phyloP scores from a whole-genome alignment of 2,797 vertebrate species.

The Nasua narica region DNA sequence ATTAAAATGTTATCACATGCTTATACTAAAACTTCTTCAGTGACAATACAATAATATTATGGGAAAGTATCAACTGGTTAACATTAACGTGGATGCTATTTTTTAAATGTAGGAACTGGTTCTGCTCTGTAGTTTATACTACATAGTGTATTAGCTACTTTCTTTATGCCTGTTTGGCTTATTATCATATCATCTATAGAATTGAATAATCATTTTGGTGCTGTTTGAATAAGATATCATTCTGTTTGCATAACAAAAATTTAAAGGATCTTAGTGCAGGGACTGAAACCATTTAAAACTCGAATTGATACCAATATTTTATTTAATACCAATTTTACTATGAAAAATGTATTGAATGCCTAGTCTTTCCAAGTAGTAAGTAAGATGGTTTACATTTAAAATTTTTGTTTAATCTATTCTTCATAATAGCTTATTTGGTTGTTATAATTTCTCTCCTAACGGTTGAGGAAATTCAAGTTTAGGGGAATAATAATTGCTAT shows the following conservation, averaged over 20 bases:
- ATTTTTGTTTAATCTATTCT: not conserved
- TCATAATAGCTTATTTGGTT: not conserved
- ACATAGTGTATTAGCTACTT: not conserved
- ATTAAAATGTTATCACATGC: not conserved
- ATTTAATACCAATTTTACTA: not conserved
- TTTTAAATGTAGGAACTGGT: not conserved
- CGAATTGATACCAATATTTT: not conserved
- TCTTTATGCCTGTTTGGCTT: not conserved
- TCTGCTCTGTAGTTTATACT: not conserved
- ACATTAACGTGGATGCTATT: not conserved
- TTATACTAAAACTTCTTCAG: slow-evolving; percentile 8
- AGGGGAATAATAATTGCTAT: not conserved
- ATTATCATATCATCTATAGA: not conserved
- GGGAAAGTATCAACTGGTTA: not conserved
- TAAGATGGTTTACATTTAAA: slow-evolving; percentile 21
- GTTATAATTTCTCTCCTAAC: not conserved
- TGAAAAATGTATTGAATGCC: not conserved
- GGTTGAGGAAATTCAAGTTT: not conserved
- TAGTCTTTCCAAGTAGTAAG: not conserved
- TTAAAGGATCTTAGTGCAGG: not conserved
- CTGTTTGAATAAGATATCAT: not conserved
- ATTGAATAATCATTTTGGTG: not conserved
- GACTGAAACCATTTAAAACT: not conserved
- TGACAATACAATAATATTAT: not conserved
- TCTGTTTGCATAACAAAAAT: not conserved